Conservation (phyloP, 2,888 invertebrate genomes). For the Dastarcus helophoroides region DNA sequence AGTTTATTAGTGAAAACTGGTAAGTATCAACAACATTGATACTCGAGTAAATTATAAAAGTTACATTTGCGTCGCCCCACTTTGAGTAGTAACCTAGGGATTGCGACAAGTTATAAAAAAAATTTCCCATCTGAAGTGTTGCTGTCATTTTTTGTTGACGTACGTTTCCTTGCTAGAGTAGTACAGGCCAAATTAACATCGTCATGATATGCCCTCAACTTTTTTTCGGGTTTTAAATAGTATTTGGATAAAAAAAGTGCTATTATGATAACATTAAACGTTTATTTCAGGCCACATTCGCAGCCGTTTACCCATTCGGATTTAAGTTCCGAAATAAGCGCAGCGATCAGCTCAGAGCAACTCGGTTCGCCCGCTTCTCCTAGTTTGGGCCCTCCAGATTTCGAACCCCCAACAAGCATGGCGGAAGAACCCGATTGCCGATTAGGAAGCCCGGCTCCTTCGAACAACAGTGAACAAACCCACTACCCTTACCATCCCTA, state of each 20-base stretch:
- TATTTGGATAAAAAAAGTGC: too few species aligned
- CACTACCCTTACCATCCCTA: slow-evolving; percentile 34
- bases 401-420: slow-evolving; percentile 61
- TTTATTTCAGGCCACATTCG: slow-evolving; percentile 37
- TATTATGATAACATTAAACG: too few species aligned
- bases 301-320: slow-evolving; percentile 58
- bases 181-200: too few species aligned
- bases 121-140: slow-evolving; percentile 28
- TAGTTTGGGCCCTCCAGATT: slow-evolving; percentile 51
- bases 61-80: slow-evolving; percentile 31
- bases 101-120: too few species aligned
- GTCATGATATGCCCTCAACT: too few species aligned
- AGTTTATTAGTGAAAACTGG: too few species aligned
- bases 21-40: too few species aligned
- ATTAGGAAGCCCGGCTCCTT: slow-evolving; percentile 40
- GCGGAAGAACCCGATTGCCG: slow-evolving; percentile 44
- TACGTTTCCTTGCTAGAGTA: too few species aligned
- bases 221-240: too few species aligned
- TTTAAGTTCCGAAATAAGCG: slow-evolving; percentile 65
- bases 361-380: slow-evolving; percentile 59
- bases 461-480: slow-evolving; percentile 32
- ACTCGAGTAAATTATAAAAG: too few species aligned
- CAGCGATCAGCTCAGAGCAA: slow-evolving; percentile 60
- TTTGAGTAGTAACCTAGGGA: too few species aligned
- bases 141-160: too few species aligned